Evolutionary conservation across 2,888 invertebrate species (phyloP).

Genomic region (Lasioglossum morio): DNA sequence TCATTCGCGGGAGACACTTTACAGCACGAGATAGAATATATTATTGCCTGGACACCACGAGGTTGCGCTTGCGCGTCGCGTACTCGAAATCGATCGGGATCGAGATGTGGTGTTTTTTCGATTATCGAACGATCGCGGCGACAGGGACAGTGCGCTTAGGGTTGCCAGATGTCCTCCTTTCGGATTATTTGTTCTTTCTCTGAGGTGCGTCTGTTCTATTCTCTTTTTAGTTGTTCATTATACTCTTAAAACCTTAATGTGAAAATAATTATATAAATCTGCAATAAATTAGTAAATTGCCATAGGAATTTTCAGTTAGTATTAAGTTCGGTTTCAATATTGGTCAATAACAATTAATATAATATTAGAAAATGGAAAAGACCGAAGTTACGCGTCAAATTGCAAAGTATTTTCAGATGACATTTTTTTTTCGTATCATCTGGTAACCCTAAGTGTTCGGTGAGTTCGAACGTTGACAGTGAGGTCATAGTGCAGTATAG

Average conservation of each 20-base stretch:
- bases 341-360: neutral
- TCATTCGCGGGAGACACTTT: neutral
- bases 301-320: no score
- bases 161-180: neutral
- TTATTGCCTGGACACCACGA: neutral
- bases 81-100: constrained; percentile 4
- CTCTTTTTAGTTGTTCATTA: neutral
- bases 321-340: no score
- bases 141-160: constrained; percentile 17
- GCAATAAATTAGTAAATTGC: no score
- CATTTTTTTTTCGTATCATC: neutral
- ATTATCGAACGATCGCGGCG: constrained; percentile 35
- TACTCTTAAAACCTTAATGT: neutral
- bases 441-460: neutral
- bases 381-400: neutral
- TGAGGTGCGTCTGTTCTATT: neutral
- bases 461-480: constrained; percentile 25
- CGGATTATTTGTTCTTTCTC: neutral
- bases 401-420: neutral
- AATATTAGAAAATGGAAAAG: neutral
- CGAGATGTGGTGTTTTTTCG: constrained; percentile 46
- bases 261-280: neutral
- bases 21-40: neutral
- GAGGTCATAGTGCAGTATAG: neutral
- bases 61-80: neutral